Conservation (phyloP, 2,888 invertebrate species). For the Lumbricus terrestris region DNA sequence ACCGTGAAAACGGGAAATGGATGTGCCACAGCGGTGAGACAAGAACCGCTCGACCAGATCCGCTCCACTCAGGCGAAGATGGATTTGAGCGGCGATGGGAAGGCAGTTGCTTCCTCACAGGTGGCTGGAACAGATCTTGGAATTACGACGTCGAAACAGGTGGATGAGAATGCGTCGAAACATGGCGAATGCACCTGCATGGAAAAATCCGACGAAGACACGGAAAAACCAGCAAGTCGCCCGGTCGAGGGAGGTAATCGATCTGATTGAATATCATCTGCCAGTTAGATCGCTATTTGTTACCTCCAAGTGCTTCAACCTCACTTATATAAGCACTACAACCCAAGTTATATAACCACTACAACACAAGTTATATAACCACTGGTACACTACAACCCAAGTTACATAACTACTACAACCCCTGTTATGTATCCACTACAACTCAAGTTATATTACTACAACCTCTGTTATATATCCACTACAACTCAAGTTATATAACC, state of each 20-base stretch:
- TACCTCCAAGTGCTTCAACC: neutral
- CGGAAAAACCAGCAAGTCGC: neutral
- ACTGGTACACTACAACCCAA: neutral
- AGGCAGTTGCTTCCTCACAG: neutral
- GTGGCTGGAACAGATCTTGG: neutral
- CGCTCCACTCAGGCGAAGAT: neutral
- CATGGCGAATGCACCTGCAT: neutral
- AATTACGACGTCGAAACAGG: neutral
- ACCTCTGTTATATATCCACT: neutral
- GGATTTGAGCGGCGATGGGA: neutral
- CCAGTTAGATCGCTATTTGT: neutral
- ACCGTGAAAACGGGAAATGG: neutral
- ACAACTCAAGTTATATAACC: neutral
- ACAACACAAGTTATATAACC: constrained; percentile 3
- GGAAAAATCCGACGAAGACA: neutral
- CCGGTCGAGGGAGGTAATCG: neutral
- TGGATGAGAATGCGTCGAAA: neutral
- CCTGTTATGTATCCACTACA: neutral
- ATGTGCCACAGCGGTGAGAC: neutral
- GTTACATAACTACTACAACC: neutral
- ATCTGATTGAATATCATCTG: neutral
- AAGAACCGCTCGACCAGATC: neutral
- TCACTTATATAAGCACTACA: neutral
- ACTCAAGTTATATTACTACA: too few species aligned
- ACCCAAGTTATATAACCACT: neutral